phyloP scores from a whole-genome alignment of 2,113 vertebrate species.

The Vanacampus margaritifer region DNA sequence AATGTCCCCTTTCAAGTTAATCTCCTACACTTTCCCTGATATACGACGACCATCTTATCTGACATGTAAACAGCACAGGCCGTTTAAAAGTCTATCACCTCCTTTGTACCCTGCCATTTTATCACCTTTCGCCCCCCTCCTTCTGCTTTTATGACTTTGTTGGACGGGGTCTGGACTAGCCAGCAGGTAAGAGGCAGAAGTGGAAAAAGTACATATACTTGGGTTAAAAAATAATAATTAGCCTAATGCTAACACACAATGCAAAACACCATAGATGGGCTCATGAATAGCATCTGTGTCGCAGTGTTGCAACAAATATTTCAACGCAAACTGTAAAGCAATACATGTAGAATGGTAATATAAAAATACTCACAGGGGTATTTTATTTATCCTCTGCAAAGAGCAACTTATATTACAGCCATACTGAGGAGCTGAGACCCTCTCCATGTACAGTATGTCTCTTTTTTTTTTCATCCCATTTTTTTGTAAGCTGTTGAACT shows the following conservation, averaged over 20 bases:
- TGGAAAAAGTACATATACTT: not conserved
- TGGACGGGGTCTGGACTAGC: slow-evolving; percentile 28
- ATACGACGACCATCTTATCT: slow-evolving; percentile 43
- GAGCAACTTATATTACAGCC: no score
- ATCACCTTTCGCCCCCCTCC: not conserved
- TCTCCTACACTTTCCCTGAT: slow-evolving; percentile 38
- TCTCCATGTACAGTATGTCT: no score
- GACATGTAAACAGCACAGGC: slow-evolving; percentile 25
- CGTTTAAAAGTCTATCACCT: not conserved
- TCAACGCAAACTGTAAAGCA: no score
- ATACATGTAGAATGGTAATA: no score
- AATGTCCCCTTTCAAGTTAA: slow-evolving; percentile 41
- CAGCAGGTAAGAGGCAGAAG: slow-evolving; percentile 46
- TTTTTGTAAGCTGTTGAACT: no score
- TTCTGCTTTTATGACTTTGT: slow-evolving; percentile 25
- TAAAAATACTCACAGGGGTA: no score
- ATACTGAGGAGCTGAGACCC: no score
- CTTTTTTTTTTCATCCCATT: no score
- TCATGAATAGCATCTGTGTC: no score
- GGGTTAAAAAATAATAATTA: not conserved
- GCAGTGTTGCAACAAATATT: no score
- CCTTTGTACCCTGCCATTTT: not conserved
- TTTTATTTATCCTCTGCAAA: no score
- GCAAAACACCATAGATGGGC: not conserved
- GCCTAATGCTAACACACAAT: not conserved